phyloP scores from a whole-genome alignment of 2,797 vertebrate species.

The Micropoecilia bifurca region DNA sequence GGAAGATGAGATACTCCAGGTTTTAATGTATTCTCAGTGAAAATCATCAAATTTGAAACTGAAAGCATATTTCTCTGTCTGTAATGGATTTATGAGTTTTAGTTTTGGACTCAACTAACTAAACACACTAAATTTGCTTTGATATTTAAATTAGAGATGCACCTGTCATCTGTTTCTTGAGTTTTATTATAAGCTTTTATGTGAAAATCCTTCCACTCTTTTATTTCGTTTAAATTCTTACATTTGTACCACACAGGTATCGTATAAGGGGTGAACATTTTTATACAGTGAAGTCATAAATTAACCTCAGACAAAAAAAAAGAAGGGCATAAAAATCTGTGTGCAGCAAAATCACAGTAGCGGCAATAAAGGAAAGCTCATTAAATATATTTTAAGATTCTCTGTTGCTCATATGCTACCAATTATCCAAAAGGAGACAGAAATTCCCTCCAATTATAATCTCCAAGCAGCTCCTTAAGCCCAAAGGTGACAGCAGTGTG shows the following conservation, averaged over 20 bases:
- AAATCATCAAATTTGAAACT: neutral
- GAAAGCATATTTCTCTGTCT: neutral
- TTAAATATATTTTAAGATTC: conserved; percentile 51
- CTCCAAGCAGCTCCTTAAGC: conserved; percentile 51
- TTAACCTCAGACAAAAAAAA: conserved; percentile 42
- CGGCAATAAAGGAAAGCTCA: conserved; percentile 41
- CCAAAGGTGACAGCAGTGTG: conserved; percentile 47
- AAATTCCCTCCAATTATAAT: conserved; percentile 58
- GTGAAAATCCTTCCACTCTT: conserved; percentile 26
- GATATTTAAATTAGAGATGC: neutral
- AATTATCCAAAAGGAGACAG: conserved; percentile 56
- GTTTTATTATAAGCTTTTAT: conserved; percentile 46
- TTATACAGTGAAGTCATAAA: conserved; percentile 63
- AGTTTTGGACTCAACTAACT: neutral
- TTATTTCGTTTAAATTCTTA: neutral
- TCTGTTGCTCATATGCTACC: conserved; percentile 44
- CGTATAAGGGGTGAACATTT: conserved; percentile 65
- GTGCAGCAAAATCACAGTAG: conserved; percentile 10
- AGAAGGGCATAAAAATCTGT: conserved; percentile 11
- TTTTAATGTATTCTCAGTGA: neutral
- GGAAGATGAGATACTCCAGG: neutral
- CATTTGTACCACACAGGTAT: neutral
- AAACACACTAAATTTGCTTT: neutral
- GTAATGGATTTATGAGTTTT: neutral
- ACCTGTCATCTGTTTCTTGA: conserved; percentile 19